Evolutionary conservation across 2,113 vertebrate genomes (phyloP).

Genomic region (Fulmarus glacialis): DNA sequence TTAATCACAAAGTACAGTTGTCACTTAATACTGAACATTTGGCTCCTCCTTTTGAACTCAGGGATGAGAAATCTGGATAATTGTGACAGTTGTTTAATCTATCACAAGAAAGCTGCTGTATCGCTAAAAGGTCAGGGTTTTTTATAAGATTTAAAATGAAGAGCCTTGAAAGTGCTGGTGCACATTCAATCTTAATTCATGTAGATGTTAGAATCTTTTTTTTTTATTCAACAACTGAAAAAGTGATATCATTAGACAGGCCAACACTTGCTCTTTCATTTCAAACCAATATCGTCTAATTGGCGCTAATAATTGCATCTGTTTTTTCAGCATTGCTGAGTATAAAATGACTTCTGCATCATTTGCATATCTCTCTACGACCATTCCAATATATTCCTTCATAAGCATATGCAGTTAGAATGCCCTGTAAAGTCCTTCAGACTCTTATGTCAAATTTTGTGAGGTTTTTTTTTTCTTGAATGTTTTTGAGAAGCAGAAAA

Average conservation of each 20-base stretch:
- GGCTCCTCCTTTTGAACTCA: neutral
- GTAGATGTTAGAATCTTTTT: neutral
- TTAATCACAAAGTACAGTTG: neutral
- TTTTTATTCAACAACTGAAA: neutral
- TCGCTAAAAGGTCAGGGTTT: neutral
- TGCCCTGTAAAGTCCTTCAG: neutral
- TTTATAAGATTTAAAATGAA: neutral
- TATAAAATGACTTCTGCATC: neutral
- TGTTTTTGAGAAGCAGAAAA: neutral
- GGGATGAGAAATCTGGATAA: neutral
- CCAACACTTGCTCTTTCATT: neutral
- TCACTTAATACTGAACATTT: neutral
- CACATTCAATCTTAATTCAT: neutral
- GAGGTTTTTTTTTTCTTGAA: neutral
- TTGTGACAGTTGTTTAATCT: neutral
- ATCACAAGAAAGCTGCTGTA: neutral
- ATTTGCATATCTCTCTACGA: neutral
- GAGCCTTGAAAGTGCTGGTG: neutral
- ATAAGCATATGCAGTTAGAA: neutral
- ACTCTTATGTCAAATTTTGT: neutral
- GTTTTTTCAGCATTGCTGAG: neutral
- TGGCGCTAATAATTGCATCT: conserved; percentile 4
- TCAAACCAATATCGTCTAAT: neutral
- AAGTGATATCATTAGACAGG: neutral
- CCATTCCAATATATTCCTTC: neutral